phyloP scores from a whole-genome alignment of 2,113 vertebrate genomes.

The Phaethornis superciliosus region DNA sequence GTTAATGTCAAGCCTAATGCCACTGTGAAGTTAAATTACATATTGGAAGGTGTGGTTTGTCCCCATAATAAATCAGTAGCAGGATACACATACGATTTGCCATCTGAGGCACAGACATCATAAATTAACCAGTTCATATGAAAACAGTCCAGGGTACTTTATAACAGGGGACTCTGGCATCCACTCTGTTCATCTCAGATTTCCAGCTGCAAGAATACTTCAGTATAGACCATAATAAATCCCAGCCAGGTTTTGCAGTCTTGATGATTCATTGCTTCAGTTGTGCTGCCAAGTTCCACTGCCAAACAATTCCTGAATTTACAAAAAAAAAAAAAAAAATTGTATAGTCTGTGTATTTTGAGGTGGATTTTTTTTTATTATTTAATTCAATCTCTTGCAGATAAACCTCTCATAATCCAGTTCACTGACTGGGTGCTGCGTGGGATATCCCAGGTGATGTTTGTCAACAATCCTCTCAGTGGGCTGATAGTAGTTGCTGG shows the following conservation, averaged over 20 bases:
- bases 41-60: neutral
- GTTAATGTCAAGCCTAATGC: conserved; percentile 23
- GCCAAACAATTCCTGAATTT: neutral
- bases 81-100: conserved; percentile 4
- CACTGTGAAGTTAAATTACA: conserved; percentile 44
- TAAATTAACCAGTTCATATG: conserved; percentile 49
- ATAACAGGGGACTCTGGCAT: conserved; percentile 18
- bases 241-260: conserved; percentile 36
- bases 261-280: conserved; percentile 12
- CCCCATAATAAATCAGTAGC: conserved; percentile 17
- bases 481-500: conserved; percentile 86
- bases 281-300: neutral
- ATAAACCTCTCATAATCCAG: conserved; percentile 86
- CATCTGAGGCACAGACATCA: conserved; percentile 9
- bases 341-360: neutral
- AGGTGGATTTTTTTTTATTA: neutral
- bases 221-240: conserved; percentile 40
- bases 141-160: neutral
- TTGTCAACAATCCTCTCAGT: conserved; percentile 94
- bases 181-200: conserved; percentile 7
- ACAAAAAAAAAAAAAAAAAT: neutral
- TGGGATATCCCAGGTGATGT: conserved; percentile 94
- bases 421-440: conserved; percentile 92
- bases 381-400: conserved; percentile 70
- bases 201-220: conserved; percentile 39